A percentile compares a stretch with the other conserved stretches of the same genome.
These are phyloP conservation scores for Chiloscyllium plagiosum DNA, from an alignment of 2,113 vertebrate species.

Conservation along the genomic window DNA sequence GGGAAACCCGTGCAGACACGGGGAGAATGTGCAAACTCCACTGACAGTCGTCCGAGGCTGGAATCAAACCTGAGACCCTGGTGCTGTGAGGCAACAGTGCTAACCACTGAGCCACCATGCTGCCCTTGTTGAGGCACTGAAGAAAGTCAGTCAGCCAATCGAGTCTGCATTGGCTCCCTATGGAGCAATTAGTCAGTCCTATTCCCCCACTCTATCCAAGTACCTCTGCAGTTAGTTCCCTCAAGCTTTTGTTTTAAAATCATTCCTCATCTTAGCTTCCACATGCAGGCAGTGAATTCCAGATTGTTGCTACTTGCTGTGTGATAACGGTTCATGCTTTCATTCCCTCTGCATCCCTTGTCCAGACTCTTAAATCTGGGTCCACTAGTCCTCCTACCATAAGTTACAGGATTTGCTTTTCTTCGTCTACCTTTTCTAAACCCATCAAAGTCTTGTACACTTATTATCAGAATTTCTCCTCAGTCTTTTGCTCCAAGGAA, in stretches of 20 bases:
- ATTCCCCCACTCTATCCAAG: background rate
- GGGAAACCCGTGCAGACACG: too few species aligned
- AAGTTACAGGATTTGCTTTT: background rate
- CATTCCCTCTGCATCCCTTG: background rate
- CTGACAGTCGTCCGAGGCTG: too few species aligned
- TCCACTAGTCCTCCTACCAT: background rate
- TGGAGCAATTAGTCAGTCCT: background rate
- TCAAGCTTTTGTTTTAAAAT: background rate
- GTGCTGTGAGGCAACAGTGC: too few species aligned
- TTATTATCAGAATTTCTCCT: background rate
- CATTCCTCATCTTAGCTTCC: background rate
- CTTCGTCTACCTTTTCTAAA: background rate
- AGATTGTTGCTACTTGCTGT: too few species aligned
- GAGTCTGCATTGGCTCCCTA: background rate
- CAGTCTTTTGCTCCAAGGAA: too few species aligned
- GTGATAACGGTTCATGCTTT: background rate
- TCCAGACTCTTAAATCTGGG: background rate
- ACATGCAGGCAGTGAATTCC: background rate
- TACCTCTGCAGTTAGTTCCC: background rate
- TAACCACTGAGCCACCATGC: too few species aligned
- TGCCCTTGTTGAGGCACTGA: background rate
- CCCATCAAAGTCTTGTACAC: background rate
- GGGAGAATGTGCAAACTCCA: too few species aligned
- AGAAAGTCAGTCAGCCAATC: background rate
- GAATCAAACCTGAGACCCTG: too few species aligned